Evolutionary conservation across 2,888 invertebrate species (phyloP).

Genomic region (Pachycephus smyrnensis): DNA sequence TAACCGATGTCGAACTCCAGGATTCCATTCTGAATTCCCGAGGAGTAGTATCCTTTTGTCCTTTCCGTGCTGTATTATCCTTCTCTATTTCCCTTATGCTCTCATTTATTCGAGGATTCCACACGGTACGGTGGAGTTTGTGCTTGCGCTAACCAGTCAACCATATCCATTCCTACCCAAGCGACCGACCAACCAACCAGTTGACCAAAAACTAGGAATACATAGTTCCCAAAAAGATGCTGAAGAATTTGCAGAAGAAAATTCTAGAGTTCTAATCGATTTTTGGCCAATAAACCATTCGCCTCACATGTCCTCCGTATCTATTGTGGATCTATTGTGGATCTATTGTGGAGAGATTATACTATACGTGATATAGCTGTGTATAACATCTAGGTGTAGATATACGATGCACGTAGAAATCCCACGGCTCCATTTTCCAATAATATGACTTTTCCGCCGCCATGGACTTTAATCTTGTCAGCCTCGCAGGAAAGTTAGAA

Average conservation of each 20-base stretch:
- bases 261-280: not conserved
- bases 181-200: not conserved
- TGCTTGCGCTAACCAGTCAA: not conserved
- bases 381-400: slow-evolving; percentile 18
- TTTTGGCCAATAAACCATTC: not conserved
- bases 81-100: not conserved
- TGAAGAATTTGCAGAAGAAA: not conserved
- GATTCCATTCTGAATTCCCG: not conserved
- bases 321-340: not conserved
- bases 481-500: slow-evolving; percentile 32
- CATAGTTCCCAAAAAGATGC: too few relatives aligned
- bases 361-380: not conserved
- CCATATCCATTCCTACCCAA: not conserved
- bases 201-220: too few relatives aligned
- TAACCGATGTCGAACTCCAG: not conserved
- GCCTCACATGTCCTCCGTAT: not conserved
- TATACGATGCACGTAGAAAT: slow-evolving; percentile 32
- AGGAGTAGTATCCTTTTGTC: not conserved
- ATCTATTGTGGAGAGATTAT: not conserved
- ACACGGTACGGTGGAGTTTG: too few relatives aligned
- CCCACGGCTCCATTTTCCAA: slow-evolving; percentile 38
- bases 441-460: slow-evolving; percentile 37
- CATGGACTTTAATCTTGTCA: slow-evolving; percentile 43
- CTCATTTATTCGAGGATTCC: not conserved
- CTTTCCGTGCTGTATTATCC: not conserved